phyloP scores from a whole-genome alignment of 2,797 vertebrate species.

The Argyrosomus regius region DNA sequence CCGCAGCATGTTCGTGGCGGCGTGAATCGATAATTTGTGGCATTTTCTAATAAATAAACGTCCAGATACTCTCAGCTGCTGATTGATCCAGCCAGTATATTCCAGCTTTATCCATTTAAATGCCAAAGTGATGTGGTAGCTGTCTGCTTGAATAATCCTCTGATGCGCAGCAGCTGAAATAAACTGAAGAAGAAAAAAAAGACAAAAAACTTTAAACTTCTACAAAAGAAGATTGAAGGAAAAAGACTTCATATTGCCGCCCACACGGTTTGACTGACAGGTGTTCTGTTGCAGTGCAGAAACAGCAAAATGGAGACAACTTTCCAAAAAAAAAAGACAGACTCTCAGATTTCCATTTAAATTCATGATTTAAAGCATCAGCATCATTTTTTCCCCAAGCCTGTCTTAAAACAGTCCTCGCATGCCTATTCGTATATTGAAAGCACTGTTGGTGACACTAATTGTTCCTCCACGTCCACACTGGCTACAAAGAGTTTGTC shows the following conservation, averaged over 20 bases:
- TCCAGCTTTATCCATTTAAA: slow-evolving; percentile 13
- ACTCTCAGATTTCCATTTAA: not conserved
- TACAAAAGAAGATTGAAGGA: slow-evolving; percentile 29
- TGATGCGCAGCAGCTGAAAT: slow-evolving; percentile 7
- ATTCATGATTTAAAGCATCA: not conserved
- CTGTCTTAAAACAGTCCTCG: not conserved
- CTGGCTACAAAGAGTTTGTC: not conserved
- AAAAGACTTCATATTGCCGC: slow-evolving; percentile 26
- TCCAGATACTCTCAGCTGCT: not conserved
- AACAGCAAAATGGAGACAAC: not conserved
- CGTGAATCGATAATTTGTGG: slow-evolving; percentile 21
- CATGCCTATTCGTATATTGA: not conserved
- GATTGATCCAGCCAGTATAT: not conserved
- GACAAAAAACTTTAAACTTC: slow-evolving; percentile 39
- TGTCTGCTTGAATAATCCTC: not conserved
- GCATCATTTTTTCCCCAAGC: too few relatives aligned
- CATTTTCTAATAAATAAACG: slow-evolving; percentile 13
- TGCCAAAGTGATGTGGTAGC: not conserved
- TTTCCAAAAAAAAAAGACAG: not conserved
- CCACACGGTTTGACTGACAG: slow-evolving; percentile 54
- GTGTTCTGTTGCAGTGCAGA: not conserved
- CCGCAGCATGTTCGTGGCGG: not conserved
- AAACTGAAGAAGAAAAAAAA: slow-evolving; percentile 2
- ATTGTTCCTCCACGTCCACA: too few relatives aligned
- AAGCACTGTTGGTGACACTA: too few relatives aligned